phyloP scores from a whole-genome alignment of 2,797 vertebrate genomes.

The Gadopsis marmoratus region DNA sequence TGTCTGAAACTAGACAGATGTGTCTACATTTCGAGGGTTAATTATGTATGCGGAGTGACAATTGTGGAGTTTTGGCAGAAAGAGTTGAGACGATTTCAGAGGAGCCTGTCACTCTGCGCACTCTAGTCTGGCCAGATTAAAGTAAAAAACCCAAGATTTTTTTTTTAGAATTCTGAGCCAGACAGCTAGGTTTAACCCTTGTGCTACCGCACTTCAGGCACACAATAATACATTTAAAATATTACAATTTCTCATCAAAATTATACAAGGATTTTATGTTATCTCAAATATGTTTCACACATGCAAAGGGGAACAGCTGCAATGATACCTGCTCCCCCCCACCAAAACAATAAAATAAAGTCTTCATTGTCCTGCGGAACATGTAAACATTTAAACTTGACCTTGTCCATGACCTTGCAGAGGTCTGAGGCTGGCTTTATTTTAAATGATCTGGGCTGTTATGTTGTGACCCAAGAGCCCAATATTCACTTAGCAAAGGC shows the following conservation, averaged over 20 bases:
- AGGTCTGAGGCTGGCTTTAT: slow-evolving; percentile 32
- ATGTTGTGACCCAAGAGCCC: slow-evolving; percentile 46
- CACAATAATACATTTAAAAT: neutral
- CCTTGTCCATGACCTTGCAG: slow-evolving; percentile 44
- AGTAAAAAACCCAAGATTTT: no score
- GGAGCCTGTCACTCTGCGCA: no score
- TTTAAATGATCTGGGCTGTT: slow-evolving; percentile 32
- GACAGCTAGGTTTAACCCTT: no score
- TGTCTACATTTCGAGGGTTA: no score
- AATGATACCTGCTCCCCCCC: neutral
- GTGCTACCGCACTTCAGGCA: no score
- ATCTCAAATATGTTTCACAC: neutral
- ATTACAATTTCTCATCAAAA: neutral
- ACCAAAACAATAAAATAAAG: neutral
- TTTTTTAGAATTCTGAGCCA: no score
- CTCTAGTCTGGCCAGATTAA: no score
- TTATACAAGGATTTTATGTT: neutral
- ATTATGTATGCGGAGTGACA: no score
- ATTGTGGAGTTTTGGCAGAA: no score
- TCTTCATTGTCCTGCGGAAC: slow-evolving; percentile 26
- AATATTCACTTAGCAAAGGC: slow-evolving; percentile 54
- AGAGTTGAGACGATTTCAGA: no score
- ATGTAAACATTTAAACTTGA: slow-evolving; percentile 49
- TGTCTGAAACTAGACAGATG: no score
- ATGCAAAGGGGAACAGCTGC: neutral